These are phyloP conservation scores for Vidua chalybeata DNA, from an alignment of 2,113 vertebrate genomes.

Conservation along the genomic window DNA sequence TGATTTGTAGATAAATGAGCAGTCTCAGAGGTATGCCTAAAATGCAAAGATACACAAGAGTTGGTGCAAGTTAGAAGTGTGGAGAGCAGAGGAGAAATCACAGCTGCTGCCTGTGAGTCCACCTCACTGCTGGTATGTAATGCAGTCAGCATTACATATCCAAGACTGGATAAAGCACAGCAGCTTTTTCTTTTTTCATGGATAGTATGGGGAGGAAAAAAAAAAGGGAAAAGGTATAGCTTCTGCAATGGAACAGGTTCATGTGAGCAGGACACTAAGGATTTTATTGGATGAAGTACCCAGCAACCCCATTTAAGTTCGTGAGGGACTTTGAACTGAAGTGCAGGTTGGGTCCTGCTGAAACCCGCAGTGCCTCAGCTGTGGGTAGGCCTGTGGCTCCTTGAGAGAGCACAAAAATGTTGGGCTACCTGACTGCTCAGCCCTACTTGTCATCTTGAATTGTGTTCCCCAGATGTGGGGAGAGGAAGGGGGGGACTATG, in stretches of 20 bases:
- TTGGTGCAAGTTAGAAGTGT: not conserved
- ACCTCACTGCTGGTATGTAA: accelerated
- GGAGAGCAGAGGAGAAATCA: not conserved
- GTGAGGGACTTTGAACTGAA: not conserved
- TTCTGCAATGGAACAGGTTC: not conserved
- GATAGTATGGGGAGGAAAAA: not conserved
- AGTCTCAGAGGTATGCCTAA: not conserved
- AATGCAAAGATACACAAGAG: not conserved
- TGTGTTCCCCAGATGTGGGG: not conserved
- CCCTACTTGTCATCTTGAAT: not conserved
- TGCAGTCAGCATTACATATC: not conserved
- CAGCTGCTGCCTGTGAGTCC: not conserved
- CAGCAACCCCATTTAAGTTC: not conserved
- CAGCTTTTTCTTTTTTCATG: not conserved
- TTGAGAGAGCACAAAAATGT: too few species aligned
- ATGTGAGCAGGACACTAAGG: not conserved
- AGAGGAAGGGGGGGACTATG: not conserved
- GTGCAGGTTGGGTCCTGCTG: not conserved
- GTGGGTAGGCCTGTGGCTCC: not conserved
- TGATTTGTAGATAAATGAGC: not conserved
- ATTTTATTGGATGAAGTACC: not conserved
- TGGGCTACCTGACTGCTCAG: not conserved
- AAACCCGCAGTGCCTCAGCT: not conserved
- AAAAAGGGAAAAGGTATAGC: accelerated
- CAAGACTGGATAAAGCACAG: not conserved